phyloP scores from a whole-genome alignment of 1,140 invertebrate genomes.

The Pseudobourletiella spinata region DNA sequence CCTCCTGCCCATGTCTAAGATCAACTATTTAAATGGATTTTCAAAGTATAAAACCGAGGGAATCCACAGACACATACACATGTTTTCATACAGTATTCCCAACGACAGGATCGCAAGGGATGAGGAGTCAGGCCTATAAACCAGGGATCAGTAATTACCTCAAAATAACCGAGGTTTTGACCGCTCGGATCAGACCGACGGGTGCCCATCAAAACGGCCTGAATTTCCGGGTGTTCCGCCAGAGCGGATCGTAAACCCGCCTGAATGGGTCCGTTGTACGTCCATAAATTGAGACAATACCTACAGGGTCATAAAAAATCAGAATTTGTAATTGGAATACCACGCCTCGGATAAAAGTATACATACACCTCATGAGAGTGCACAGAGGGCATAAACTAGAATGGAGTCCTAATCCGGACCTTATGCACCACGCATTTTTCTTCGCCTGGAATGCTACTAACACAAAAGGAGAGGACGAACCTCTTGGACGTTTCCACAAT shows the following conservation, averaged over 20 bases:
- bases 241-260: conserved; percentile 54
- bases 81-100: background rate
- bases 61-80: background rate
- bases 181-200: conserved; percentile 73
- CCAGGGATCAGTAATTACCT: conserved; percentile 44
- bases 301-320: conserved; percentile 39
- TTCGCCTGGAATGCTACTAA: too few species aligned
- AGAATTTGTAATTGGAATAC: too few species aligned
- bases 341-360: background rate
- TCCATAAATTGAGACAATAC: conserved; percentile 63
- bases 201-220: conserved; percentile 80
- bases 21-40: background rate
- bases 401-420: background rate
- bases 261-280: conserved; percentile 63
- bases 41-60: background rate
- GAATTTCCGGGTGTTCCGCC: conserved; percentile 54
- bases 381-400: background rate
- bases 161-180: conserved; percentile 54
- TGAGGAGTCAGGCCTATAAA: background rate
- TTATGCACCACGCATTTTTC: too few species aligned
- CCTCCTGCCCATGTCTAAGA: background rate
- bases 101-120: background rate
- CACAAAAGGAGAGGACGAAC: conserved; percentile 34
- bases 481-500: conserved; percentile 55
- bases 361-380: background rate